Conservation (phyloP, 2,888 invertebrate species). For the Xestia sexstrigata region DNA sequence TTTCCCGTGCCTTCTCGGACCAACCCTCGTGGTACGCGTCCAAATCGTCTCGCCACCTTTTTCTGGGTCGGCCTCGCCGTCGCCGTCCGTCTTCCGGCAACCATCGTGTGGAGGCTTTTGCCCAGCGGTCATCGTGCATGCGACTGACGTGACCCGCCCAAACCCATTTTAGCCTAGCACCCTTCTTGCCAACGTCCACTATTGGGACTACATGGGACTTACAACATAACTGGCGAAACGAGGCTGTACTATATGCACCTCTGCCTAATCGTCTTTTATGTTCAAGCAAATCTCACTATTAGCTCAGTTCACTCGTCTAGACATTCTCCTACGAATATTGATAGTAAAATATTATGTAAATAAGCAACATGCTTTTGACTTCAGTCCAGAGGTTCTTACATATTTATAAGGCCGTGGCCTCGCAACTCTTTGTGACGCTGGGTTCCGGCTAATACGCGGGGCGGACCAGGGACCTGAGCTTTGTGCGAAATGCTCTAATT, state of each 20-base stretch:
- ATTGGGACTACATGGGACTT: no score
- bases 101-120: no score
- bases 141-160: no score
- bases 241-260: neutral
- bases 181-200: no score
- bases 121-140: no score
- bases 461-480: conserved; percentile 34
- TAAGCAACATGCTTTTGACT: conserved; percentile 56
- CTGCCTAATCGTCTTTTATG: neutral
- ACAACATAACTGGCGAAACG: neutral
- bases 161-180: no score
- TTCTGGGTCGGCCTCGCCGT: no score
- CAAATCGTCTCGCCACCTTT: no score
- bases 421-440: conserved; percentile 52
- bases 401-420: conserved; percentile 62
- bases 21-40: no score
- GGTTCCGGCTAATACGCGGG: conserved; percentile 40
- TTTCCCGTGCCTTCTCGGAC: no score
- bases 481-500: conserved; percentile 49
- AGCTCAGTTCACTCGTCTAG: conserved; percentile 31
- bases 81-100: no score
- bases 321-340: conserved; percentile 46
- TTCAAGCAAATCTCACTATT: conserved; percentile 30
- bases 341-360: conserved; percentile 65
- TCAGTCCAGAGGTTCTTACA: conserved; percentile 54